phyloP scores from a whole-genome alignment of 2,113 vertebrate genomes.

The Oreochromis tanganicae region DNA sequence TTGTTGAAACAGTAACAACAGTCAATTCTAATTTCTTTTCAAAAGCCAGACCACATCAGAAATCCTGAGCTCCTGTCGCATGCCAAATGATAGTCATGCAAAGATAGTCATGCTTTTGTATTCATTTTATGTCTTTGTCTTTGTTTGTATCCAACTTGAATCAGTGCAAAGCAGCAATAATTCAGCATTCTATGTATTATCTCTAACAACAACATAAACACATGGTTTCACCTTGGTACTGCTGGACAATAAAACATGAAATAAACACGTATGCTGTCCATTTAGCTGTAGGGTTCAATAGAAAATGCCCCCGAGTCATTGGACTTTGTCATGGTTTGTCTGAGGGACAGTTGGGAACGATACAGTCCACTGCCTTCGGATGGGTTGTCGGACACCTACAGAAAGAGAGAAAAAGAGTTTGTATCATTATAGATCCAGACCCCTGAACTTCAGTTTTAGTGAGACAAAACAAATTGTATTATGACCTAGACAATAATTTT shows the following conservation, averaged over 20 bases:
- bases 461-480: background rate
- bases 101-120: background rate
- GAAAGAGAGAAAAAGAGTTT: background rate
- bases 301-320: constrained; percentile 81
- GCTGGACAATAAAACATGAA: background rate
- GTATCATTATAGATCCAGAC: background rate
- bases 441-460: background rate
- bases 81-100: background rate
- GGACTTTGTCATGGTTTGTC: constrained; percentile 70
- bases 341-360: constrained; percentile 60
- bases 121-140: background rate
- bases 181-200: background rate
- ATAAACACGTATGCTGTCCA: background rate
- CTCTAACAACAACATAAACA: background rate
- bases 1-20: background rate
- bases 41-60: background rate
- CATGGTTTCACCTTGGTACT: background rate
- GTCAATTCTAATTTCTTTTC: background rate
- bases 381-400: constrained; percentile 74
- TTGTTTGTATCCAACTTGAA: background rate
- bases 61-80: background rate
- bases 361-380: constrained; percentile 47
- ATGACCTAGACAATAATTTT: background rate
- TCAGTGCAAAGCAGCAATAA: background rate
- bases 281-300: constrained; percentile 68